Base-by-base conservation (phyloP, 2,888 invertebrate genomes). In the Macroteleia sp. region DNA sequence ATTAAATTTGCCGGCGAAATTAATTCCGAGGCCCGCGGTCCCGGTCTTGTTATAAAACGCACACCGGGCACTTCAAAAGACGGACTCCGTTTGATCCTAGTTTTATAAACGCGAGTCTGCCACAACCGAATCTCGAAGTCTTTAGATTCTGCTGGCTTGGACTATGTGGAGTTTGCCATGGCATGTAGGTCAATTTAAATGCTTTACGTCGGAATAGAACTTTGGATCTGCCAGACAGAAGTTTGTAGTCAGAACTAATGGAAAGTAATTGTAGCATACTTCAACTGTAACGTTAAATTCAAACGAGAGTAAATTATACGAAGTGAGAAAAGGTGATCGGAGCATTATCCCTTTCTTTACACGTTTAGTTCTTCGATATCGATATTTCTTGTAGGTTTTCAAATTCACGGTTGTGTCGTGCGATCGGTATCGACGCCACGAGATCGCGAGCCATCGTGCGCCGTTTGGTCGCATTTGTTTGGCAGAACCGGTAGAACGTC, bases 111-210 rank as follows among this genome's bases (percentile, higher is more conserved):
- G 30, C 39, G 44, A 5, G 12, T 28, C 59, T 46, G 59, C 19
- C 32, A 20, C 9, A 30, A 42, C 36, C 36, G 46, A 54, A 36
- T 66, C 14, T 36, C 4, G 34, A 50, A 39, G 41, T 69, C 57
- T 57, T 57, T 12, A 28, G 32, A 56, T 69, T 69, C 32, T 57
- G 41, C 10, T 17, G 57, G 48, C 20, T 57, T 54, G 16, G 46
- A 25, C 46, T 54, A 30, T 59, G 48, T 6, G 50, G 25, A 41
- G 41, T 30, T 52, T 10, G 42, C 42, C 12, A n/a, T n/a, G 67
- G 46, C 56, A 54, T 64, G 50, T 44, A 34, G 66, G 66, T 66
- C 54, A 66, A 66, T 66, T 66, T 66, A 52, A 66, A 66, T 54
- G 54, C 66, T 44, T 66, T 12, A 22, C 34, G 44, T 34, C 19